Evolutionary conservation across 2,797 vertebrate species (phyloP).

Genomic region (Pseudomugil tenellus): DNA sequence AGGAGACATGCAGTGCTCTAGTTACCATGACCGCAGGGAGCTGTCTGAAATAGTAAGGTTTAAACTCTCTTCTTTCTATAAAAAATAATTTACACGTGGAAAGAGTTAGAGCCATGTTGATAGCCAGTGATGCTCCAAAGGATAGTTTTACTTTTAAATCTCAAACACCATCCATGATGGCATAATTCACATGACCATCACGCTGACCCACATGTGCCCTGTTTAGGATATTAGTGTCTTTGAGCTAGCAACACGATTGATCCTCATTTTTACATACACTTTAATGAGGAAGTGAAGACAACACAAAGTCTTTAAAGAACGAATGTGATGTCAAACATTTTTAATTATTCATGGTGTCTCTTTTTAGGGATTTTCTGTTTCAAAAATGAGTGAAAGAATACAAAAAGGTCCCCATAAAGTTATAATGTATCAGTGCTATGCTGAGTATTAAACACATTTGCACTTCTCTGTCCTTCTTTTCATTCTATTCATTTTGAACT

Average conservation of each 20-base stretch:
- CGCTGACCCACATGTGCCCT: not conserved
- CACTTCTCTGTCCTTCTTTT: constrained; percentile 19
- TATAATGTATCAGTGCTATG: constrained; percentile 24
- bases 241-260: constrained; percentile 37
- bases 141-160: constrained; percentile 12
- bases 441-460: constrained; percentile 16
- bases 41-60: constrained; percentile 49
- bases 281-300: constrained; percentile 65
- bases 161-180: not conserved
- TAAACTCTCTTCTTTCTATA: constrained; percentile 49
- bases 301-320: constrained; percentile 56
- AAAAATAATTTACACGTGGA: constrained; percentile 60
- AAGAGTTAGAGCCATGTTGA: constrained; percentile 42
- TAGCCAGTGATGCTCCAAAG: constrained; percentile 8
- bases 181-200: constrained; percentile 7
- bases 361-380: constrained; percentile 40
- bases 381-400: constrained; percentile 38
- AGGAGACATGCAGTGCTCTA: constrained; percentile 47
- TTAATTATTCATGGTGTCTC: constrained; percentile 38
- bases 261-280: constrained; percentile 25
- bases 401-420: constrained; percentile 24
- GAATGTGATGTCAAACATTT: constrained; percentile 49
- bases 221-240: constrained; percentile 43
- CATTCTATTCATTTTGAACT: constrained; percentile 25
- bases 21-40: constrained; percentile 57